These are phyloP conservation scores for Nipponia nippon DNA, from an alignment of 2,113 vertebrate species.

Conservation along the genomic window DNA sequence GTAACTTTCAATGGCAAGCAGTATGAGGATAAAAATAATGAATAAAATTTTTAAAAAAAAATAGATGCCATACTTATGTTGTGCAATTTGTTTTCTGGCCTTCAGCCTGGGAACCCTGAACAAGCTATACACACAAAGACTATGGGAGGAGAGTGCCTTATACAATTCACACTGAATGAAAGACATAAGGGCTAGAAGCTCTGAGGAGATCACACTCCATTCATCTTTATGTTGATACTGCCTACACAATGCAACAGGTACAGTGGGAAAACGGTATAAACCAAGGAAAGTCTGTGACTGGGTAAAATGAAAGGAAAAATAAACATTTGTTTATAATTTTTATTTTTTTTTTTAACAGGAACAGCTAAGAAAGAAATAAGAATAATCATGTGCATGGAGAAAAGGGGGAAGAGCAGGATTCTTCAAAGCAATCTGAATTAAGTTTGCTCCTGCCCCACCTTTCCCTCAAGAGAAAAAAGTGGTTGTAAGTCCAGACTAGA, in stretches of 20 bases:
- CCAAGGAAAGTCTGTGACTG: not conserved
- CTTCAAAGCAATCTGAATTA: not conserved
- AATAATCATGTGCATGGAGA: rapidly evolving
- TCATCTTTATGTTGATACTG: not conserved
- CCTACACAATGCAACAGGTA: too few species aligned
- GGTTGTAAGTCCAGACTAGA: not conserved
- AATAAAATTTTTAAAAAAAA: not conserved
- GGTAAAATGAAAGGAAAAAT: not conserved
- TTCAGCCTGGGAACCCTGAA: not conserved
- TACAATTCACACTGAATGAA: not conserved
- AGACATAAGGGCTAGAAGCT: not conserved
- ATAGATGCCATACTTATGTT: not conserved
- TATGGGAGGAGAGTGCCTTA: not conserved
- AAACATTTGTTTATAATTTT: not conserved
- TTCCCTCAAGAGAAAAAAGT: not conserved
- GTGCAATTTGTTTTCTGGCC: not conserved
- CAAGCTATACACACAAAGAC: not conserved
- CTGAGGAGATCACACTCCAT: not conserved
- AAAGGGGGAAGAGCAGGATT: not conserved
- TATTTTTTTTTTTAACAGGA: not conserved
- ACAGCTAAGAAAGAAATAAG: not conserved
- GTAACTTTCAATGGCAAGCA: not conserved
- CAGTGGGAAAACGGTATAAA: not conserved
- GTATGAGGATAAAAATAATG: not conserved
- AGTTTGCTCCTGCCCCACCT: not conserved